A percentile compares a stretch with the other conserved stretches of the same genome.
Conservation (phyloP, 2,113 vertebrate genomes). For the Calyptommatus sinebrachiatus region DNA sequence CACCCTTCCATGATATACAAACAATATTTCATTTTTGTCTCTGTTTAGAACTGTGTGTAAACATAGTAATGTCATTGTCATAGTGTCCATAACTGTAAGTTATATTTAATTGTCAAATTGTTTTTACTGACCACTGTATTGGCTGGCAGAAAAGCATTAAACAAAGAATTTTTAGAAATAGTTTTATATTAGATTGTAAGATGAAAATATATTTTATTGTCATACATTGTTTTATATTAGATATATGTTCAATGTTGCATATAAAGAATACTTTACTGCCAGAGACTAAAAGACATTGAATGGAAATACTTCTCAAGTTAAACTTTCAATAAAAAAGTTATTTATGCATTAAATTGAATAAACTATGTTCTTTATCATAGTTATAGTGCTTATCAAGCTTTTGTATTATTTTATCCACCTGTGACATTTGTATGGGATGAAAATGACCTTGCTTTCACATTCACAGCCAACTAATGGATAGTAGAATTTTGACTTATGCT, state of each 20-base stretch:
- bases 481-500: background rate
- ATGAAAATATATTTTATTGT: conserved; percentile 21
- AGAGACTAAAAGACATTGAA: conserved; percentile 33
- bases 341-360: conserved; percentile 28
- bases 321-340: conserved; percentile 12
- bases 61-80: background rate
- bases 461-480: background rate
- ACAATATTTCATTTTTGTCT: conserved; percentile 6
- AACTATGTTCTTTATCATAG: conserved; percentile 40
- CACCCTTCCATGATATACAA: background rate
- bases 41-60: conserved; percentile 49
- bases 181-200: conserved; percentile 35
- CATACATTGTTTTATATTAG: conserved; percentile 21
- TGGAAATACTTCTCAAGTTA: conserved; percentile 43
- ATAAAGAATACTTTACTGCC: conserved; percentile 37
- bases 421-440: background rate
- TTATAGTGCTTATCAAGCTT: background rate
- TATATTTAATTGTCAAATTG: conserved; percentile 51
- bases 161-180: conserved; percentile 46
- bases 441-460: background rate
- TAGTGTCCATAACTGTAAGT: conserved; percentile 35
- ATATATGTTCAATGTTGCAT: conserved; percentile 32
- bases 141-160: conserved; percentile 31
- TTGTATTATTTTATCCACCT: background rate
- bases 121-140: conserved; percentile 55